Base-by-base conservation (phyloP, 2,113 vertebrate genomes). In the Eclectus roratus region DNA sequence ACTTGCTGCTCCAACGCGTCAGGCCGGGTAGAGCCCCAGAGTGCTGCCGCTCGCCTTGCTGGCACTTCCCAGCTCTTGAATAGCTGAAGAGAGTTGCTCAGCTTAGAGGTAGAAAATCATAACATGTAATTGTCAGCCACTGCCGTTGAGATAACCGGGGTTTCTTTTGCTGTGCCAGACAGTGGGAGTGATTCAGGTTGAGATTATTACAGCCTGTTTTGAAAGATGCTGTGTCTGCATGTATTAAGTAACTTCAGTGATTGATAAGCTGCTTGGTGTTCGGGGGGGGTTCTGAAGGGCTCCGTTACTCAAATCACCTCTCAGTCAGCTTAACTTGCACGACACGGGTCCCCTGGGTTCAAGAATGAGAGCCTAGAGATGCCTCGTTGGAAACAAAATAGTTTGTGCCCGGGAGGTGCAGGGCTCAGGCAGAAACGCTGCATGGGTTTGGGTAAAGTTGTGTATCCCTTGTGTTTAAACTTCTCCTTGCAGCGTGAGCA, bases 291-390 rank as follows among this genome's bases (percentile, higher is more conserved):
- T 15, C 49, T 43, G 11, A 79, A 69, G 39, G 43, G 33, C 47
- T 78, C 33, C 27, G 0, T 70, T 44, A 56, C 7, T 80, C 23
- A 24, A 20, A 25, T 82, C 1, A 6, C 74, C 41, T 65, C 41
- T 58, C 18, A 33, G 9, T 17, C 27, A 55, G 17, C 28, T 39
- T 12, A 31, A n/a, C 37, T 37, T 19, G 39, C 25, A 8, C 0
- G 2, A 60, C 80, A 58, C 0, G 0, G 66, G 11, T 20, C 52
- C 44, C 39, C 2, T 2, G 43, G 21, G 4, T 41, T 56, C 9
- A 23, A 23, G 33, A 58, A n/a, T 23, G 56, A n/a, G 39, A 78
- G 39, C 10, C 47, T 20, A 44, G 20, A 28, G 44, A 2, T 46
- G 31, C 17, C 39, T 41, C 18, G 4, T 20, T 11, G 8, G 20